These are phyloP conservation scores for Coelogynopora nodosa DNA, from an alignment of 2,888 invertebrate genomes.

Conservation along the genomic window DNA sequence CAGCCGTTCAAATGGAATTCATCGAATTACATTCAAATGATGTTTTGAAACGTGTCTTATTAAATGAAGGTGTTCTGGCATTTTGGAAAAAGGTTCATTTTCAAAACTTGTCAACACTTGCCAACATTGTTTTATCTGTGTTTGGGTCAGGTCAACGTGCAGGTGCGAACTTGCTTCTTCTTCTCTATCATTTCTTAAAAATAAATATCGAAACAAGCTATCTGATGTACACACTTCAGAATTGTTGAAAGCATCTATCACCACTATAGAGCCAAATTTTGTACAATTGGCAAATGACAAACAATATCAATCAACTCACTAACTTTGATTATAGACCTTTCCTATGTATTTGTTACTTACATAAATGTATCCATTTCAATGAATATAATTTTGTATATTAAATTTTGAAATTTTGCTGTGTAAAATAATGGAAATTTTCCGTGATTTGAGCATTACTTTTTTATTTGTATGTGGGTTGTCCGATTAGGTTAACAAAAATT, in stretches of 20 bases:
- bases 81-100: conserved; percentile 18
- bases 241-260: conserved; percentile 10
- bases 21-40: background rate
- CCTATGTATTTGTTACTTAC: no score
- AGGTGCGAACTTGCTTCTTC: background rate
- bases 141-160: background rate
- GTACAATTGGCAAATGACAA: background rate
- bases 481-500: no score
- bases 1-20: background rate
- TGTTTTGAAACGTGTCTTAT: background rate
- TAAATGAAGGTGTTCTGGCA: background rate
- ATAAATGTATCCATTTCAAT: no score
- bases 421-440: no score
- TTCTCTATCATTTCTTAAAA: background rate
- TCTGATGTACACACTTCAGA: conserved; percentile 24
- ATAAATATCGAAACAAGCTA: background rate
- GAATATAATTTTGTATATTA: no score
- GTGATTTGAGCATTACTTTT: no score
- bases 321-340: no score
- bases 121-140: background rate
- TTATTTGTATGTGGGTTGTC: no score
- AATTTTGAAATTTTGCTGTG: no score
- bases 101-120: background rate
- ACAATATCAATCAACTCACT: background rate
- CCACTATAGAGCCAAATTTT: conserved; percentile 25